A percentile compares a stretch with the other conserved stretches of the same genome.
phyloP scores from a whole-genome alignment of 2,113 vertebrate species.

The Coryphaenoides rupestris region DNA sequence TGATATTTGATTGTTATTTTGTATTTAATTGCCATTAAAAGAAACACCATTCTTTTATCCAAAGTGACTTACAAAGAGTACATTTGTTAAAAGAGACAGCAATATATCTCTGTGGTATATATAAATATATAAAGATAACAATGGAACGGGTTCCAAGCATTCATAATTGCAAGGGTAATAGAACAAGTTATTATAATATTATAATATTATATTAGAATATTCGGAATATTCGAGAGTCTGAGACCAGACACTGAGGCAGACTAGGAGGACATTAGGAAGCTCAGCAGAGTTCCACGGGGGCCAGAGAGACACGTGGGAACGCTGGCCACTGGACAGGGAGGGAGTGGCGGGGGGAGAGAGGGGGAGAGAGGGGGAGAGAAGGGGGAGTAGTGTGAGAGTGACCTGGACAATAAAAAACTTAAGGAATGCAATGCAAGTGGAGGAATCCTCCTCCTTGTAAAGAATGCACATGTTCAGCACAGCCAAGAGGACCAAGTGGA shows the following conservation, averaged over 20 bases:
- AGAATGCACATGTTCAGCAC: constrained; percentile 35
- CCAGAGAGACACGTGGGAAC: constrained; percentile 7
- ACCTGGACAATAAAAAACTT: constrained; percentile 20
- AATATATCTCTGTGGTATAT: constrained; percentile 45
- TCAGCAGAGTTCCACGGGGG: neutral
- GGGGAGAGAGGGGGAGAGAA: no score
- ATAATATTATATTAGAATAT: no score
- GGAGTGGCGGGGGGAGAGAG: neutral
- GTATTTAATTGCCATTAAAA: no score
- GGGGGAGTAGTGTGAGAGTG: no score
- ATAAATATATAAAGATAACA: constrained; percentile 35
- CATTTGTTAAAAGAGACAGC: neutral
- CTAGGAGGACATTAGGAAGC: neutral
- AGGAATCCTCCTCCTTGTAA: constrained; percentile 17
- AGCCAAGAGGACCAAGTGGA: constrained; percentile 36
- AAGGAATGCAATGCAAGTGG: constrained; percentile 24
- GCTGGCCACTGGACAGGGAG: constrained; percentile 8
- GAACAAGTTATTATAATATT: no score
- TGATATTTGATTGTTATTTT: no score
- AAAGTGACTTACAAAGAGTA: no score
- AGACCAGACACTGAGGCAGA: no score
- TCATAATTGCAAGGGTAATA: constrained; percentile 18
- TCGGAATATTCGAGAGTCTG: no score
- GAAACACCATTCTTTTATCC: no score
- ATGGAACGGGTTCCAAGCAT: constrained; percentile 45